Conservation (phyloP, 1,140 invertebrate genomes). For the Philaenus spumarius region DNA sequence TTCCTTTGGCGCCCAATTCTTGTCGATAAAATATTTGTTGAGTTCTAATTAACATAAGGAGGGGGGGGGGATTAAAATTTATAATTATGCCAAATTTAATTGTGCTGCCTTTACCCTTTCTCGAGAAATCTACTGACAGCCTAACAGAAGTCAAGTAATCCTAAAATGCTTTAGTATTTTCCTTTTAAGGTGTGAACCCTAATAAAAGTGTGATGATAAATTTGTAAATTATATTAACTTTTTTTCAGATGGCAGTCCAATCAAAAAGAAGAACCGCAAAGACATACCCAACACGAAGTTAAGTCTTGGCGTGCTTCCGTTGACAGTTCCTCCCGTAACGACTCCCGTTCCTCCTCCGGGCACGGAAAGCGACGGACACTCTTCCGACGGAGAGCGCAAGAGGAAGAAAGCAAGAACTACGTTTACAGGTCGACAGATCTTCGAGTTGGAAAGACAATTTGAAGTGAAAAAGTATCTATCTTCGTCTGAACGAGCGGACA, state of each 20-base stretch:
- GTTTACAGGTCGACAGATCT: constrained; percentile 92
- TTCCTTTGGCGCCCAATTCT: too few relatives aligned
- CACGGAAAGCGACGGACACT: constrained; percentile 5
- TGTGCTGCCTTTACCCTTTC: too few relatives aligned
- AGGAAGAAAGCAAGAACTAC: constrained; percentile 94
- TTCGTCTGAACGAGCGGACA: constrained; percentile 88
- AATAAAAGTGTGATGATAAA: too few relatives aligned
- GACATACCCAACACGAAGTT: neutral
- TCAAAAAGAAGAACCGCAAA: constrained; percentile 14
- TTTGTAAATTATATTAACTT: too few relatives aligned
- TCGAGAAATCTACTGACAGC: too few relatives aligned
- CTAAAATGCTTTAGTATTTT: too few relatives aligned
- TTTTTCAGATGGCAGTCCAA: constrained; percentile 10
- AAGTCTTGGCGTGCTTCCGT: neutral
- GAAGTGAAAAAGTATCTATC: constrained; percentile 94
- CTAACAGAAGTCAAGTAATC: too few relatives aligned
- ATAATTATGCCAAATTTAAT: too few relatives aligned
- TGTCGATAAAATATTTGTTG: too few relatives aligned
- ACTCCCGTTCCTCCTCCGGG: constrained; percentile 2
- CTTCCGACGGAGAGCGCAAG: constrained; percentile 53
- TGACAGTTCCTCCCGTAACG: constrained; percentile 1
- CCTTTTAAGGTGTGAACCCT: too few relatives aligned
- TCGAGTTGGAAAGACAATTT: constrained; percentile 92
- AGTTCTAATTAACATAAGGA: too few relatives aligned
- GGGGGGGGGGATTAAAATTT: too few relatives aligned